phyloP scores from a whole-genome alignment of 2,797 vertebrate genomes.

The Pseudocheirus occidentalis region DNA sequence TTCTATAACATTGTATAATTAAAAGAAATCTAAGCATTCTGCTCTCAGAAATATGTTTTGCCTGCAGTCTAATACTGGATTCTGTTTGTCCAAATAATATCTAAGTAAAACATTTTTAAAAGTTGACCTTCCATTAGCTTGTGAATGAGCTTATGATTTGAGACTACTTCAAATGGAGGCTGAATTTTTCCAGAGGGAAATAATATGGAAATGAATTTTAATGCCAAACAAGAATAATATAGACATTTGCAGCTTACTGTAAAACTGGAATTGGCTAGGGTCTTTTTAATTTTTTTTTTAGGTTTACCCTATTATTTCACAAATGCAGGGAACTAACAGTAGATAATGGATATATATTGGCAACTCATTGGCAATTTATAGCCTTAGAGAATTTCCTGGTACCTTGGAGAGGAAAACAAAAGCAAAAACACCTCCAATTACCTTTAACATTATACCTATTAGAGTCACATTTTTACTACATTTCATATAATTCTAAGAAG shows the following conservation, averaged over 20 bases:
- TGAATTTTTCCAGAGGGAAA: conserved; percentile 44
- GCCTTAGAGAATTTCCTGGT: neutral
- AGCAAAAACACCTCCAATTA: neutral
- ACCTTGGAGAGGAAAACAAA: neutral
- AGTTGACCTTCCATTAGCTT: conserved; percentile 59
- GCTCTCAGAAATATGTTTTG: conserved; percentile 52
- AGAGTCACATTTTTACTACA: neutral
- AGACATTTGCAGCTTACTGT: conserved; percentile 13
- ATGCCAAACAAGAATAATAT: conserved; percentile 9
- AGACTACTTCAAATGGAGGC: conserved; percentile 35
- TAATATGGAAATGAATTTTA: conserved; percentile 50
- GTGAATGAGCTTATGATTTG: conserved; percentile 31
- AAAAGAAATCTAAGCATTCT: conserved; percentile 19
- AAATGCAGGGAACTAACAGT: neutral
- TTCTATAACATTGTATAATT: conserved; percentile 40
- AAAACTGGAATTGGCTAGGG: neutral
- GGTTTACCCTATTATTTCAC: neutral
- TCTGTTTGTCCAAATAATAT: conserved; percentile 38
- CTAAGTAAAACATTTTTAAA: conserved; percentile 54
- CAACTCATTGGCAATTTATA: neutral
- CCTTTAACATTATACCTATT: neutral
- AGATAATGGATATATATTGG: neutral
- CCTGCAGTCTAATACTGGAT: conserved; percentile 53
- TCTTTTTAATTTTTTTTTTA: neutral
- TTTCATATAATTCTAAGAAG: neutral